phyloP scores from a whole-genome alignment of 2,797 vertebrate species.

The Phalloptychus januarius region DNA sequence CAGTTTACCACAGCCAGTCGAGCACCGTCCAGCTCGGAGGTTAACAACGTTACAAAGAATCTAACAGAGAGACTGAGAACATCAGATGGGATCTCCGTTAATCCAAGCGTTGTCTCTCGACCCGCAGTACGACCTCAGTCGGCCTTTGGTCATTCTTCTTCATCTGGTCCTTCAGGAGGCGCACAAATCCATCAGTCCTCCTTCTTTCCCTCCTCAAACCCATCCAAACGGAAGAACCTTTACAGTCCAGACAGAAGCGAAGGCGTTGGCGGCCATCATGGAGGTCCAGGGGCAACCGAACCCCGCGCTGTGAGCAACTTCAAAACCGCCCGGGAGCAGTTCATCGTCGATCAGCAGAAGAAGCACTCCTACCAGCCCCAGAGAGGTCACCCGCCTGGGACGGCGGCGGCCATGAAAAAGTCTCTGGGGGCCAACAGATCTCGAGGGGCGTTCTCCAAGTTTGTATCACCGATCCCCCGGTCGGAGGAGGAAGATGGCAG shows the following conservation, averaged over 20 bases:
- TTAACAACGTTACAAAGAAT: constrained; percentile 19
- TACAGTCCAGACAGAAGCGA: constrained; percentile 71
- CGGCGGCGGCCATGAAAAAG: constrained; percentile 84
- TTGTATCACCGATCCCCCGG: constrained; percentile 89
- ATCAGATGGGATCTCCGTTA: constrained; percentile 33
- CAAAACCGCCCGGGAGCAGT: constrained; percentile 90
- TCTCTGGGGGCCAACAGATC: constrained; percentile 91
- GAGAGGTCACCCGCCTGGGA: constrained; percentile 49
- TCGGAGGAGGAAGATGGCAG: constrained; percentile 81
- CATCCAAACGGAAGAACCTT: constrained; percentile 83
- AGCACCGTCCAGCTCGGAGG: constrained; percentile 45
- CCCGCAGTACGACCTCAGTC: constrained; percentile 52
- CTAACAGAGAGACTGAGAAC: constrained; percentile 40
- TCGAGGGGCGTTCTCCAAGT: constrained; percentile 89
- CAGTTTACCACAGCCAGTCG: constrained; percentile 26
- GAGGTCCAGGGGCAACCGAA: constrained; percentile 49
- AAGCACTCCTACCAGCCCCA: constrained; percentile 82
- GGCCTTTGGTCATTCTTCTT: constrained; percentile 72
- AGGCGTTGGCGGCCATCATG: constrained; percentile 51
- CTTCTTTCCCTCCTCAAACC: constrained; percentile 70
- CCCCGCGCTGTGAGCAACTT: constrained; percentile 72
- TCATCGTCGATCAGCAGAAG: constrained; percentile 89
- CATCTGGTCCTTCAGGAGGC: constrained; percentile 34
- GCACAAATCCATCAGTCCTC: constrained; percentile 63
- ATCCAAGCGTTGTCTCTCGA: constrained; percentile 22